A percentile compares a stretch with the other conserved stretches of the same genome.
phyloP scores from a whole-genome alignment of 1,140 invertebrate species.

The Metaphire vulgaris region DNA sequence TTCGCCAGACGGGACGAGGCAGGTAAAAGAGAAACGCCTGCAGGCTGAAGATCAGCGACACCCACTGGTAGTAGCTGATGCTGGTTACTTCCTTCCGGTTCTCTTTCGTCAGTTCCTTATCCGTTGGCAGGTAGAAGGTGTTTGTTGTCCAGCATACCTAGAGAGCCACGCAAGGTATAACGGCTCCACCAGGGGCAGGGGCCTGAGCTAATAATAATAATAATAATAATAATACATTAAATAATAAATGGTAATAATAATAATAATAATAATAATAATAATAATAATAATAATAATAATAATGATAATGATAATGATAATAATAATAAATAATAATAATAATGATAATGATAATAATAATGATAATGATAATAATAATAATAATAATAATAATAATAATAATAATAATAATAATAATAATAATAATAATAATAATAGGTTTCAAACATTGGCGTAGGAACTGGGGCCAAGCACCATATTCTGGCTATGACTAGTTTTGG shows the following conservation, averaged over 20 bases:
- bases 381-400: not conserved
- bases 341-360: not conserved
- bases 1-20: conserved; percentile 60
- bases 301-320: not conserved
- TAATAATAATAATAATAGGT: not conserved
- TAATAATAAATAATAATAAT: not conserved
- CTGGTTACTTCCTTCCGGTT: not conserved
- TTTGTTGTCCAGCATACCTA: conserved; percentile 53
- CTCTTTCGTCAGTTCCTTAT: conserved; percentile 45
- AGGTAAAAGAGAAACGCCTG: conserved; percentile 94
- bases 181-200: no score
- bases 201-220: not conserved
- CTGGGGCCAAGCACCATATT: no score
- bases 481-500: no score
- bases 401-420: conserved; percentile 4
- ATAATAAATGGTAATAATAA: not conserved
- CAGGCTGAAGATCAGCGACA: conserved; percentile 72
- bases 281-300: conserved; percentile 4
- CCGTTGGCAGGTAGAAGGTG: conserved; percentile 54
- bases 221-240: not conserved
- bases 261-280: conserved; percentile 4
- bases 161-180: no score
- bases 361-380: not conserved
- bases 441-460: no score
- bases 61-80: conserved; percentile 89